A percentile compares a stretch with the other conserved stretches of the same genome.
These are phyloP conservation scores for Augochlorella aurata DNA, from an alignment of 2,888 invertebrate species.

Conservation along the genomic window DNA sequence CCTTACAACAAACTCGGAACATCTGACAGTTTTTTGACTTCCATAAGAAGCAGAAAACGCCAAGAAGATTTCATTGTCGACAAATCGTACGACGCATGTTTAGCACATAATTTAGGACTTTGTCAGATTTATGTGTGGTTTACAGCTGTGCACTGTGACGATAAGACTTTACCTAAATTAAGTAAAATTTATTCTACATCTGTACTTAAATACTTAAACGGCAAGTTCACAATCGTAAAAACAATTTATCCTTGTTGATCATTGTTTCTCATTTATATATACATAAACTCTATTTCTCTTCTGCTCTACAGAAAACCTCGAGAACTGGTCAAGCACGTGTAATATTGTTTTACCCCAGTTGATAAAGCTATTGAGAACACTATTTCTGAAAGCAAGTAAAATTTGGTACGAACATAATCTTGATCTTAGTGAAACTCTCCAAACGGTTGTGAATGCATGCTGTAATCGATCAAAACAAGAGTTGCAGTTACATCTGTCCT, in stretches of 20 bases:
- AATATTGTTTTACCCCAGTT: conserved; percentile 64
- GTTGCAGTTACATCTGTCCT: conserved; percentile 79
- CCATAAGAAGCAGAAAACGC: conserved; percentile 74
- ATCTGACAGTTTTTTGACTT: background rate
- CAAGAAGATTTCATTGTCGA: conserved; percentile 81
- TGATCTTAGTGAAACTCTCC: conserved; percentile 69
- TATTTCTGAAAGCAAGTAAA: conserved; percentile 75
- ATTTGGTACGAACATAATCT: conserved; percentile 73
- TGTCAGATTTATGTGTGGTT: conserved; percentile 81
- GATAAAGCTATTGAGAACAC: conserved; percentile 69
- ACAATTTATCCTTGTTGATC: background rate
- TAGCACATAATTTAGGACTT: conserved; percentile 84
- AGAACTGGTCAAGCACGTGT: conserved; percentile 68
- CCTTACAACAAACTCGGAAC: conserved; percentile 84
- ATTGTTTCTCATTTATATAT: background rate
- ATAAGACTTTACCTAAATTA: conserved; percentile 81
- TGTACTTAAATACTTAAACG: conserved; percentile 83
- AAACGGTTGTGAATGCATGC: conserved; percentile 66
- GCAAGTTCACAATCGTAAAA: conserved; percentile 62
- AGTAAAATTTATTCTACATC: conserved; percentile 77
- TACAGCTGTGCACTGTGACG: conserved; percentile 82
- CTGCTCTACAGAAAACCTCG: conserved; percentile 69
- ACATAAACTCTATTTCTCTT: background rate
- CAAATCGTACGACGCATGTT: conserved; percentile 81
- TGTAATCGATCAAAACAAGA: conserved; percentile 68